phyloP scores from a whole-genome alignment of 2,888 invertebrate genomes.

The Eumerus sabulonum region DNA sequence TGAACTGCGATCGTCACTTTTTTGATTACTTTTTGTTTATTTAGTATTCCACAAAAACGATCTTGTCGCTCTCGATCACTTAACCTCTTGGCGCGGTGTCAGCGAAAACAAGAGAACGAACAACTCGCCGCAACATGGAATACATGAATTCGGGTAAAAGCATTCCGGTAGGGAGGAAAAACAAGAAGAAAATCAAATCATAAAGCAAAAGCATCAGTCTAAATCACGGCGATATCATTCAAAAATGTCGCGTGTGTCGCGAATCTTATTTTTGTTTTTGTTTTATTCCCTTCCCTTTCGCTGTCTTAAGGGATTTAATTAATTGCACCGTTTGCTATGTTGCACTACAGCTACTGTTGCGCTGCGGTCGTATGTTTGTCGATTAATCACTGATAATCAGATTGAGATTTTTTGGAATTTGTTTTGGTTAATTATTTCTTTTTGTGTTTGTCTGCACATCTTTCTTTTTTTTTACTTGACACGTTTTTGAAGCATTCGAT shows the following conservation, averaged over 20 bases:
- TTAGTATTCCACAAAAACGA: constrained; percentile 26
- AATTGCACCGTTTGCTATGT: constrained; percentile 43
- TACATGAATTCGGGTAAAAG: constrained; percentile 41
- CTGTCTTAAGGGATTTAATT: constrained; percentile 61
- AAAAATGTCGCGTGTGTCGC: constrained; percentile 56
- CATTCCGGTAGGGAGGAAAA: constrained; percentile 22
- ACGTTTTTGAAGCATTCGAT: neutral
- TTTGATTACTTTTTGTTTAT: constrained; percentile 5
- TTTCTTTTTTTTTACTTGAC: constrained; percentile 20
- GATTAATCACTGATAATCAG: constrained; percentile 54
- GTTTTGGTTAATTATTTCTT: constrained; percentile 27
- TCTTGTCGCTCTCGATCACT: constrained; percentile 38
- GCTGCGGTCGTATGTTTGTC: constrained; percentile 25
- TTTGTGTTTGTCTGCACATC: constrained; percentile 52
- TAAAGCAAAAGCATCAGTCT: constrained; percentile 56
- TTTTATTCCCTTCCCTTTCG: constrained; percentile 37
- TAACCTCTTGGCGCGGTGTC: constrained; percentile 31
- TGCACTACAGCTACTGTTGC: constrained; percentile 2
- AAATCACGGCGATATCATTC: constrained; percentile 53
- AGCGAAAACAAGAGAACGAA: too few relatives aligned
- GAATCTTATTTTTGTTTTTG: constrained; percentile 28
- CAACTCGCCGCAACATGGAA: constrained; percentile 11
- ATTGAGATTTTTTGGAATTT: constrained; percentile 1
- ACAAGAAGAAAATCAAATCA: constrained; percentile 27
- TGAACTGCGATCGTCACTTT: constrained; percentile 48